Evolutionary conservation across 2,888 invertebrate genomes (phyloP).

Genomic region (Cataglyphis cursor): DNA sequence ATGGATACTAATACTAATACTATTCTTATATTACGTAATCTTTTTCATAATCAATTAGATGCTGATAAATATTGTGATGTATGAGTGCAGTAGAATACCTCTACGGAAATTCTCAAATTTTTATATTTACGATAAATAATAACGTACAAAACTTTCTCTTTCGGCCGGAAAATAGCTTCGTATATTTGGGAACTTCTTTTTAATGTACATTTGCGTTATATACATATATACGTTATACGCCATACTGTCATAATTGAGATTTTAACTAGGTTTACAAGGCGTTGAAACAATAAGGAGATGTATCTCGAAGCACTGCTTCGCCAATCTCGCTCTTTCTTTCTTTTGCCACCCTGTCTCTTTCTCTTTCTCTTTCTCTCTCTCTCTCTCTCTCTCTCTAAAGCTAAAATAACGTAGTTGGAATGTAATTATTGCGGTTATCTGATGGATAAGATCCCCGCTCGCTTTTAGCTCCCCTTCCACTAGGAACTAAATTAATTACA

Average conservation of each 20-base stretch:
- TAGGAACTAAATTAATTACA: conserved; percentile 76
- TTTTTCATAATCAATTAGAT: not conserved
- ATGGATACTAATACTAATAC: too few species aligned
- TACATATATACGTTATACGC: conserved; percentile 71
- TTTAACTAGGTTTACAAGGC: conserved; percentile 70
- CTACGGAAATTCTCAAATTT: conserved; percentile 10
- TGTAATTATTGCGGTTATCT: conserved; percentile 75
- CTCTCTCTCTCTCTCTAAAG: conserved; percentile 52
- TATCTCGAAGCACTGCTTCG: conserved; percentile 66
- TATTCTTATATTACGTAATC: not conserved
- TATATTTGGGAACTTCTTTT: conserved; percentile 82
- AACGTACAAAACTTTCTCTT: conserved; percentile 40
- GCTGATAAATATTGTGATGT: conserved; percentile 2
- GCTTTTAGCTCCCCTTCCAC: conserved; percentile 62
- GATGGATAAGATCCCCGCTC: conserved; percentile 66
- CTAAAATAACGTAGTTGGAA: conserved; percentile 77
- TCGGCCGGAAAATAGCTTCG: conserved; percentile 85
- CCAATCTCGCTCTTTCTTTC: conserved; percentile 55
- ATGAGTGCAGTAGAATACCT: conserved; percentile 6
- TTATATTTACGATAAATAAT: not conserved
- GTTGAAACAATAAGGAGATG: conserved; percentile 70
- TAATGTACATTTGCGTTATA: conserved; percentile 77
- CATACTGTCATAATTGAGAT: conserved; percentile 61
- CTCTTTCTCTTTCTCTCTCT: not conserved
- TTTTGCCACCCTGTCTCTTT: conserved; percentile 7